Evolutionary conservation across 2,113 vertebrate species (phyloP).

Genomic region (Periophthalmodon schlosseri): DNA sequence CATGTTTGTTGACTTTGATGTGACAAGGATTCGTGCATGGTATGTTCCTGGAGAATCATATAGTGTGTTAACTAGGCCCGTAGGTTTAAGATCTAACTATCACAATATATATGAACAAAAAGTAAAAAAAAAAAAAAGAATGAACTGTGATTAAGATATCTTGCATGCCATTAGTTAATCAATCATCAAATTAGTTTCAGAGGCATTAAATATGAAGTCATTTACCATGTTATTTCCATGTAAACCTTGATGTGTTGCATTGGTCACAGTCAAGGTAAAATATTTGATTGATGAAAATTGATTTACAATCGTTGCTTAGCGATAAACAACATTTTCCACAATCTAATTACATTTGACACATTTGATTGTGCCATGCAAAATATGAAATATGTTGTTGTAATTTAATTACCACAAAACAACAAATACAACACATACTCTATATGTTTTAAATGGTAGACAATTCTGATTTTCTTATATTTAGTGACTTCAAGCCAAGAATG

Average conservation of each 20-base stretch:
- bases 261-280: background rate
- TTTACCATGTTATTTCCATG: background rate
- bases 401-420: no score
- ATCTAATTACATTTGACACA: background rate
- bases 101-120: background rate
- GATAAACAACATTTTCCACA: background rate
- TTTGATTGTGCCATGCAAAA: background rate
- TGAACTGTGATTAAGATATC: background rate
- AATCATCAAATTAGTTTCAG: background rate
- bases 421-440: no score
- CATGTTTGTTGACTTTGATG: background rate
- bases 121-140: background rate
- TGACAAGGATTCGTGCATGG: background rate
- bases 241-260: background rate
- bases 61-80: background rate
- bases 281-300: constrained; percentile 1
- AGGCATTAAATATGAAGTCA: background rate
- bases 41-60: background rate
- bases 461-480: no score
- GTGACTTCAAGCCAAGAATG: no score
- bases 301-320: background rate
- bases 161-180: background rate
- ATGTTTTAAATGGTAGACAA: no score
- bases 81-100: background rate
- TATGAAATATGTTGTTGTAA: background rate